Evolutionary conservation across 2,113 vertebrate species (phyloP), one percentile per base, ranked within the genome.

Genomic region (Mesembrinibis cayennensis): DNA sequence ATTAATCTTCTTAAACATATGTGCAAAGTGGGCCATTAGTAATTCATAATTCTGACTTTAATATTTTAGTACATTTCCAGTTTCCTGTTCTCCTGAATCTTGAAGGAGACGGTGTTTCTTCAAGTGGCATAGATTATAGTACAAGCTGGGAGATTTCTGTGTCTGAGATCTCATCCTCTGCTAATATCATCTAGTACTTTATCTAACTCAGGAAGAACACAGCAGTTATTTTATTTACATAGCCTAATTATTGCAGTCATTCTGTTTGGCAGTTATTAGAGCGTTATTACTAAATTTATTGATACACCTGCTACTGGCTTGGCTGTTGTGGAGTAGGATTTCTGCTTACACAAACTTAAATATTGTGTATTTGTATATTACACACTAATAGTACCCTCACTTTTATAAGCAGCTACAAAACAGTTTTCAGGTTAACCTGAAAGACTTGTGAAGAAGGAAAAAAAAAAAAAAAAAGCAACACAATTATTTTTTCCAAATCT

Each of bases 161-260:
- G 23, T 56, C 71, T 85, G 85, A 65, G 26, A 44, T 36, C 11
- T 91, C 12, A 1, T 66, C 16, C 16, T 86, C 44, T 38, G 25
- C 21, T 95, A 82, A n/a, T 10, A 49, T 77, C 40, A 65, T 42
- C 36, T 85, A 93, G 26, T 61, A 62, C 36, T 74, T 87, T 58
- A 61, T 80, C 40, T 23, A 86, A 93, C 36, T 66, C 27, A 61
- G 44, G 34, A 93, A 49, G n/a, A 97, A 55, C 29, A 82, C 45
- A 73, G 58, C 52, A 80, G 22, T 88, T 88, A 59, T 82, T 92
- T 94, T 94, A 77, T 87, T 97, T 96, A 76, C 72, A 80, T 38
- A 87, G 66, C 78, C 89, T 94, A 92, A 96, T 97, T 97, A 97
- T 94, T 97, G 91, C 89, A 61, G 85, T 89, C 96, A 32, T 78